These are phyloP conservation scores for Orthosia gracilis DNA, from an alignment of 2,888 invertebrate species.

Conservation along the genomic window DNA sequence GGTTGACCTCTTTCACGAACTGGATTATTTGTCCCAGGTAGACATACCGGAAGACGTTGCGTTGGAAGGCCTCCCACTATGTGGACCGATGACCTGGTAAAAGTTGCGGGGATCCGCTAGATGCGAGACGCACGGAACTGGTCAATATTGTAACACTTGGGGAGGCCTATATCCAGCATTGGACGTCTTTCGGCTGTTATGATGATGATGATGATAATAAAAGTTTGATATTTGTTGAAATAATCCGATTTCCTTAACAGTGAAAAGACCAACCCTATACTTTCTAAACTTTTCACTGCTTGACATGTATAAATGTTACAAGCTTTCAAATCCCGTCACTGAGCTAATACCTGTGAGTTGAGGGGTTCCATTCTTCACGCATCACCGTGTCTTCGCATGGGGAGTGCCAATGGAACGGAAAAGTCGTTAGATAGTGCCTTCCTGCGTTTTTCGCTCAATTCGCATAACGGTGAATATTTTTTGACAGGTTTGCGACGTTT, in stretches of 20 bases:
- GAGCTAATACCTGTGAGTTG: slow-evolving; percentile 63
- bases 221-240: no score
- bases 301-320: slow-evolving; percentile 51
- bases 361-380: slow-evolving; percentile 72
- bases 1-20: no score
- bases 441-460: slow-evolving; percentile 60
- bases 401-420: slow-evolving; percentile 72
- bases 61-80: no score
- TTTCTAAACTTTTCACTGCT: slow-evolving; percentile 19
- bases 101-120: no score
- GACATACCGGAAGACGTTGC: no score
- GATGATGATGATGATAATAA: no score
- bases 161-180: no score
- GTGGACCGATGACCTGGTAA: no score
- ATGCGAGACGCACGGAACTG: no score
- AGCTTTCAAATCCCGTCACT: slow-evolving; percentile 56
- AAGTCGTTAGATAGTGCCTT: slow-evolving; percentile 72
- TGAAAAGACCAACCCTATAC: neutral
- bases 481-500: slow-evolving; percentile 62
- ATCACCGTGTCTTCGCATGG: slow-evolving; percentile 69
- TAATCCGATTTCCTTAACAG: neutral
- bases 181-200: no score
- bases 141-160: no score
- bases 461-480: slow-evolving; percentile 60
- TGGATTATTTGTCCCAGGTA: no score